Evolutionary conservation across 1,140 invertebrate genomes (phyloP).

Genomic region (Leptoteleia sp.): DNA sequence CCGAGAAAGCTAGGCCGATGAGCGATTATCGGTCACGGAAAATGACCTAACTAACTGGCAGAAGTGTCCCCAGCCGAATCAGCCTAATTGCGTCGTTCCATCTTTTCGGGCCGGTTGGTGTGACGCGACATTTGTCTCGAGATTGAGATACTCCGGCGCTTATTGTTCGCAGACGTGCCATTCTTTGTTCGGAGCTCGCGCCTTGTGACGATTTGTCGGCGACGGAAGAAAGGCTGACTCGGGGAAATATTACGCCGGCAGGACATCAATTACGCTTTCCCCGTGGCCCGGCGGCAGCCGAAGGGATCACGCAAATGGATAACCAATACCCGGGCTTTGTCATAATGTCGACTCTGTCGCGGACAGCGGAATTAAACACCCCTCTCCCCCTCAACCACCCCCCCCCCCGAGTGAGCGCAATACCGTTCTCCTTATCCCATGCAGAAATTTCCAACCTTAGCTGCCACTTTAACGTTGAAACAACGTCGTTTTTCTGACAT

Average conservation of each 20-base stretch:
- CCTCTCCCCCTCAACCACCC: too few species aligned
- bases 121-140: slow-evolving; percentile 41
- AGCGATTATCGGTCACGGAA: slow-evolving; percentile 8
- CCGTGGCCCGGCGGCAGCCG: not conserved
- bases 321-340: slow-evolving; percentile 28
- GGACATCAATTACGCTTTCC: slow-evolving; percentile 34
- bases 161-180: slow-evolving; percentile 24
- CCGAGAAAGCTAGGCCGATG: slow-evolving; percentile 10
- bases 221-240: slow-evolving; percentile 12
- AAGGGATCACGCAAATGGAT: slow-evolving; percentile 22
- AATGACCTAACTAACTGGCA: not conserved
- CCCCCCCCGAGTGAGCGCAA: slow-evolving; percentile 7
- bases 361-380: slow-evolving; percentile 27
- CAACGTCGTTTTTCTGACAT: too few species aligned
- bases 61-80: too few species aligned
- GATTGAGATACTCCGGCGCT: slow-evolving; percentile 31
- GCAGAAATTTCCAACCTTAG: too few species aligned
- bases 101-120: not conserved
- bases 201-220: slow-evolving; percentile 21
- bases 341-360: slow-evolving; percentile 25
- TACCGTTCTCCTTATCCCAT: too few species aligned
- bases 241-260: slow-evolving; percentile 15
- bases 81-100: slow-evolving; percentile 13
- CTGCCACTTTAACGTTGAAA: too few species aligned
- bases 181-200: slow-evolving; percentile 23